Conservation (phyloP, 2,888 invertebrate genomes). For the Eubasilissa splendida region DNA sequence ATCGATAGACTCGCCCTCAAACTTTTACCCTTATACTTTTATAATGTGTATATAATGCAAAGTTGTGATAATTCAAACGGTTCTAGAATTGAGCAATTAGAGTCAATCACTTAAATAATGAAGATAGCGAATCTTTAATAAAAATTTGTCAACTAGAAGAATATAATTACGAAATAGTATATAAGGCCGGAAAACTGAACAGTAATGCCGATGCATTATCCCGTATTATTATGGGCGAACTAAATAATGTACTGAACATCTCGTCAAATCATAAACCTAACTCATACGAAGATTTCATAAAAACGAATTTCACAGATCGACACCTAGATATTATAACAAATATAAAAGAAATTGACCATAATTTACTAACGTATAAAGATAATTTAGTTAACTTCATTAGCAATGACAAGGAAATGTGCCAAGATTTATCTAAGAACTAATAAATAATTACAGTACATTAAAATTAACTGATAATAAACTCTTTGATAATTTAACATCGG, state of each 20-base stretch:
- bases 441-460: slow-evolving; percentile 13
- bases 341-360: slow-evolving; percentile 31
- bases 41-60: not conserved
- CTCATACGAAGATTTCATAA: slow-evolving; percentile 43
- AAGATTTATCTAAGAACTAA: not conserved
- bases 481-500: slow-evolving; percentile 4
- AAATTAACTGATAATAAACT: not conserved
- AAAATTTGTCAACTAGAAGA: slow-evolving; percentile 59
- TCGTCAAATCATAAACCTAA: slow-evolving; percentile 1
- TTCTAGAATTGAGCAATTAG: not conserved
- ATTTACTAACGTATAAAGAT: not conserved
- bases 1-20: not conserved
- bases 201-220: slow-evolving; percentile 59
- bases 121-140: not conserved
- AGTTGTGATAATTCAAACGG: not conserved
- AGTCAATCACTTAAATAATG: no score
- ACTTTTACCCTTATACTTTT: not conserved
- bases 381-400: slow-evolving; percentile 26
- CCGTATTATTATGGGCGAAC: slow-evolving; percentile 10
- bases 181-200: no score
- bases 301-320: slow-evolving; percentile 1
- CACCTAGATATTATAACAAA: not conserved
- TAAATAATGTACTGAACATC: not conserved
- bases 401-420: slow-evolving; percentile 22
- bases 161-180: slow-evolving; percentile 61